Evolutionary conservation across 2,113 vertebrate genomes (phyloP), one percentile per base, ranked within the genome.

Genomic region (Gallinago paraguaiae): DNA sequence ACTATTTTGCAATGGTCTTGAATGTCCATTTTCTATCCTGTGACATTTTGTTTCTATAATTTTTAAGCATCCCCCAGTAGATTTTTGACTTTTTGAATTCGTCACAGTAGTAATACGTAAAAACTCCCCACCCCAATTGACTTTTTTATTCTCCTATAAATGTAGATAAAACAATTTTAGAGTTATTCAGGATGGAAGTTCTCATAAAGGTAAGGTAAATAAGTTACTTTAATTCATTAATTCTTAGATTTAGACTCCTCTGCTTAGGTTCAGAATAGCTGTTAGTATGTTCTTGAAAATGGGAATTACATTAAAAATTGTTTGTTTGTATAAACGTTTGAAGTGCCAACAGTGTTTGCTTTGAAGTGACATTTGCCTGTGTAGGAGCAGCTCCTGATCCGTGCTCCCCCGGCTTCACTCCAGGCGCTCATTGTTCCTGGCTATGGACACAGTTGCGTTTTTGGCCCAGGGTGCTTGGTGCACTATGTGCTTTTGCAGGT

Each of bases 361-460:
- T 54, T 84, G 79, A 46, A 48, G 87, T 71, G 87, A 13, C 12
- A 24, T 53, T 56, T 50, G 3, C 63, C 28, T 65, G 13, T 27
- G 86, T 20, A 72, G 67, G 50, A 79, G 77, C 86, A n/a, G 5
- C n/a, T 43, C 1, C 61, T 17, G 69, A 0, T 10, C 5, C 0
- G 46, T 51, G 37, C 37, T 50, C 41, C 50, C 30, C 9, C 3
- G 2, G 1, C 11, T 7, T 16, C 22, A 7, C 83, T 9, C 18
- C 22, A 1, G 6, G 72, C 37, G 0, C 54, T 50, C 17, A 13
- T 76, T 83, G 72, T 92, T 63, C 67, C 3, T 5, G 2, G 7
- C 4, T 0, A 1, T 1, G 59, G 78, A 5, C 50, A 18, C 57
- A 17, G 46, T 3, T 59, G 75, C 3, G 0, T 33, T 60, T n/a